phyloP scores from a whole-genome alignment of 2,113 vertebrate genomes.

The Ictidomys tridecemlineatus region DNA sequence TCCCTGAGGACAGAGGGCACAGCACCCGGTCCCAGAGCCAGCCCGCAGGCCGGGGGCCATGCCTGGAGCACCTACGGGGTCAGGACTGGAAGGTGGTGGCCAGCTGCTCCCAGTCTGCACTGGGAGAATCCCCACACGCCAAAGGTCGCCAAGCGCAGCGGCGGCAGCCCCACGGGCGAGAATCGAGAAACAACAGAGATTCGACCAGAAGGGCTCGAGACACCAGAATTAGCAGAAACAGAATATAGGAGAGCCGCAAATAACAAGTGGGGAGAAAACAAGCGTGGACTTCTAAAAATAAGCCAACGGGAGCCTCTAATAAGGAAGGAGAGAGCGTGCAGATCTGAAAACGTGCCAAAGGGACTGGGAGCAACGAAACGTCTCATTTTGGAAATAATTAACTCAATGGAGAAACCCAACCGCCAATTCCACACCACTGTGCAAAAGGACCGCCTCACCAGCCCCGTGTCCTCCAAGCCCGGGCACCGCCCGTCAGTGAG shows the following conservation, averaged over 20 bases:
- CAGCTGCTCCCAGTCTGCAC: neutral
- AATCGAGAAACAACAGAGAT: neutral
- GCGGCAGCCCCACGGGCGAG: accelerated
- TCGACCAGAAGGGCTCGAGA: neutral
- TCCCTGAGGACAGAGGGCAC: accelerated
- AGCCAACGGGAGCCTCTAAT: no score
- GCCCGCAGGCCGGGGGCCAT: accelerated
- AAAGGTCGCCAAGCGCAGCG: neutral
- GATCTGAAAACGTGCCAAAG: neutral
- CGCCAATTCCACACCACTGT: no score
- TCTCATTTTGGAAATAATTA: neutral
- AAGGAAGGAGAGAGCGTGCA: accelerated
- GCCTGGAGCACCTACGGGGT: neutral
- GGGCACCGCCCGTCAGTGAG: neutral
- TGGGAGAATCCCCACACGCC: neutral
- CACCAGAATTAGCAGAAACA: neutral
- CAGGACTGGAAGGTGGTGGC: neutral
- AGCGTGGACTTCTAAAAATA: neutral
- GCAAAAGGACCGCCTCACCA: neutral
- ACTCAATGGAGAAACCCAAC: neutral
- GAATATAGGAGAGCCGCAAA: accelerated
- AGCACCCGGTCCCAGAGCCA: neutral
- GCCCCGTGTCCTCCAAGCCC: neutral
- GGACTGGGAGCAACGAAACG: neutral
- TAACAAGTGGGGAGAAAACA: neutral